These are phyloP conservation scores for Heteromyza rotundicornis DNA, from an alignment of 2,888 invertebrate genomes.

Conservation along the genomic window DNA sequence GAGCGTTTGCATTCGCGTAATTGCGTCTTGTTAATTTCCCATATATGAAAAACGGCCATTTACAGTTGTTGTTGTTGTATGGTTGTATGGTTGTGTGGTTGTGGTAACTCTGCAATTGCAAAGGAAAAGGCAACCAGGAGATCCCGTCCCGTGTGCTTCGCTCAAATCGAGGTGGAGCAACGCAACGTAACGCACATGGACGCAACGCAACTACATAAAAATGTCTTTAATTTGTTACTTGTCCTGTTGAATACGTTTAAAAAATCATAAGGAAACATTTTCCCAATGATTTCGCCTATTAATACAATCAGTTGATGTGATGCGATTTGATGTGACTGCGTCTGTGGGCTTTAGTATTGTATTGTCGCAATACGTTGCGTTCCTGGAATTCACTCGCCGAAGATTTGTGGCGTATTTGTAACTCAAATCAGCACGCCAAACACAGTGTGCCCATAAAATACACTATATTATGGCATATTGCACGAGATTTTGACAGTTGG, in stretches of 20 bases:
- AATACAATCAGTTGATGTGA: slow-evolving; percentile 36
- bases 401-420: slow-evolving; percentile 40
- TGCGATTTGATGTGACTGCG: slow-evolving; percentile 5
- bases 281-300: slow-evolving; percentile 29
- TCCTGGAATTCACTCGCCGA: slow-evolving; percentile 35
- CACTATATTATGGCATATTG: slow-evolving; percentile 46
- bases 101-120: background rate
- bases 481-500: slow-evolving; percentile 50
- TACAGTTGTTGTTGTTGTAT: slow-evolving; percentile 39
- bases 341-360: slow-evolving; percentile 12
- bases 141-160: background rate
- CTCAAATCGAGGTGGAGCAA: background rate
- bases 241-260: slow-evolving; percentile 46
- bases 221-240: slow-evolving; percentile 50
- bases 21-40: slow-evolving; percentile 55
- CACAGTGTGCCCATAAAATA: slow-evolving; percentile 39
- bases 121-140: too few species aligned
- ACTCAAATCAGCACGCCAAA: slow-evolving; percentile 3
- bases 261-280: slow-evolving; percentile 43
- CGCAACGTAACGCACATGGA: slow-evolving; percentile 7
- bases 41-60: slow-evolving; percentile 53
- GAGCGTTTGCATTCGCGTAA: slow-evolving; percentile 42
- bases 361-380: background rate
- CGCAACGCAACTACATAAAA: slow-evolving; percentile 31
- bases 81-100: background rate